Percentiles rank a stretch among this genome's conserved stretches.
phyloP scores from a whole-genome alignment of 2,113 vertebrate species.

The Corythoichthys haematopterus region DNA sequence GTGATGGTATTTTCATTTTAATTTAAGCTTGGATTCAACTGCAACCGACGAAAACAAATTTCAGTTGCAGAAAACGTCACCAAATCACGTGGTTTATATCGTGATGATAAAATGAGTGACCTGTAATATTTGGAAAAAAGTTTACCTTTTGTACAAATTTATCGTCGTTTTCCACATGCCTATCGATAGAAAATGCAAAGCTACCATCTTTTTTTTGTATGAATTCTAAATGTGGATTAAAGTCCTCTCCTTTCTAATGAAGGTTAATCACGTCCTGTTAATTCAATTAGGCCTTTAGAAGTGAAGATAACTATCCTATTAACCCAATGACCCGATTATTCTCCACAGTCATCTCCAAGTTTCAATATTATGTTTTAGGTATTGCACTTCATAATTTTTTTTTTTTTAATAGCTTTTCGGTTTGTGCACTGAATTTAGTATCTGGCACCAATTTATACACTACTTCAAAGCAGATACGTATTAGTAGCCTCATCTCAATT shows the following conservation, averaged over 20 bases:
- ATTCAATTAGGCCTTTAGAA: conserved; percentile 1
- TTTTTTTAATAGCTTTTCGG: background rate
- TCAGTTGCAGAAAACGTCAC: too few relatives aligned
- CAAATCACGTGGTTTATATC: too few relatives aligned
- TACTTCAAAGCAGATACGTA: conserved; percentile 17
- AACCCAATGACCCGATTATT: conserved; percentile 12
- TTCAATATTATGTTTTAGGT: background rate
- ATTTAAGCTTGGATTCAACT: background rate
- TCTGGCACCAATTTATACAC: conserved; percentile 20
- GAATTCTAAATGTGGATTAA: background rate
- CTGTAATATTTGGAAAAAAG: background rate
- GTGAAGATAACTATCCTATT: conserved; percentile 16
- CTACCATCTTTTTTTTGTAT: background rate
- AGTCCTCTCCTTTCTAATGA: conserved; percentile 9
- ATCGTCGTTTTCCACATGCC: too few relatives aligned
- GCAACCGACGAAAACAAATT: too few relatives aligned
- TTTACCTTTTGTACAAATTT: background rate
- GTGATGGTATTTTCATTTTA: too few relatives aligned
- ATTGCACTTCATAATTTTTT: background rate
- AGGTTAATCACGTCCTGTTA: conserved; percentile 7
- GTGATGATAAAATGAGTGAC: background rate
- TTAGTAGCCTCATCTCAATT: conserved; percentile 5
- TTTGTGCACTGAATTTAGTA: conserved; percentile 15
- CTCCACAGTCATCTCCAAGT: background rate
- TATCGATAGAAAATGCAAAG: background rate